Conservation (phyloP, 2,888 invertebrate genomes). For the Amblyteles armatorius region DNA sequence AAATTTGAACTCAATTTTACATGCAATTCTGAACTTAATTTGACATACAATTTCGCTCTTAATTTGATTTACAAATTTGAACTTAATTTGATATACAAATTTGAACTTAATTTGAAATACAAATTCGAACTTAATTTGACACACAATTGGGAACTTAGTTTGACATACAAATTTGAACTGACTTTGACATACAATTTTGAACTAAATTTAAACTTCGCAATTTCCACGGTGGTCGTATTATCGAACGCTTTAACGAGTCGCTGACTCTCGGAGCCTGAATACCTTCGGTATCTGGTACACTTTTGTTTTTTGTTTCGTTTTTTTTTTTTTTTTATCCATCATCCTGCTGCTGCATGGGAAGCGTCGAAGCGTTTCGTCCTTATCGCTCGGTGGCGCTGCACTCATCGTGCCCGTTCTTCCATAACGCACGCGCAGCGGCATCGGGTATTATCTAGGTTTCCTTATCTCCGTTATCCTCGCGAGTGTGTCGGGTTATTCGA, state of each 20-base stretch:
- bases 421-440: background rate
- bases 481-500: too few relatives aligned
- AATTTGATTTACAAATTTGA: background rate
- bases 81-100: background rate
- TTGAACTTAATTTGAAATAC: background rate
- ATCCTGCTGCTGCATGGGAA: background rate
- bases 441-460: background rate
- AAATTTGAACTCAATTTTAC: background rate
- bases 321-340: background rate
- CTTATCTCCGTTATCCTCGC: background rate
- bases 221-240: too few relatives aligned
- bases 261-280: constrained; percentile 14
- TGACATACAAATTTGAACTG: background rate
- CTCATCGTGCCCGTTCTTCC: constrained; percentile 10
- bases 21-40: background rate
- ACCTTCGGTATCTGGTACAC: background rate
- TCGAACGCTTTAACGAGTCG: constrained; percentile 9
- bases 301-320: too few relatives aligned
- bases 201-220: too few relatives aligned
- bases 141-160: too few relatives aligned
- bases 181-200: too few relatives aligned
- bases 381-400: background rate
- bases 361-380: background rate
- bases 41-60: background rate
- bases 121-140: too few relatives aligned